Evolutionary conservation across 1,140 invertebrate species (phyloP).

Genomic region (Odontomachus brunneus): DNA sequence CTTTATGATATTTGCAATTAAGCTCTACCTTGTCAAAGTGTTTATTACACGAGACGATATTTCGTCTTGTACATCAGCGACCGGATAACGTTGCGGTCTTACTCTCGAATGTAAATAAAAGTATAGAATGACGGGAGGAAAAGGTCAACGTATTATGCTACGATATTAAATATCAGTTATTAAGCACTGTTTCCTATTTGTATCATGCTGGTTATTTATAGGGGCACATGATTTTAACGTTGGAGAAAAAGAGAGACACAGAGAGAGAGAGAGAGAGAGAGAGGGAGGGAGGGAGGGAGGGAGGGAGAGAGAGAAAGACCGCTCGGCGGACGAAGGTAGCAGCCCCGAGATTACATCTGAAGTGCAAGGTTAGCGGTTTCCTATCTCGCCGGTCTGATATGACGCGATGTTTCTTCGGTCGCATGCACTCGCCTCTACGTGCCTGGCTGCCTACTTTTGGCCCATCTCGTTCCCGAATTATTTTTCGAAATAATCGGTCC

Average conservation of each 20-base stretch:
- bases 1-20: neutral
- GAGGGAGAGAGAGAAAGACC: constrained; percentile 36
- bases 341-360: constrained; percentile 11
- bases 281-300: too few relatives aligned
- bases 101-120: neutral
- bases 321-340: constrained; percentile 5
- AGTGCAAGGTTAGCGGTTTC: constrained; percentile 55
- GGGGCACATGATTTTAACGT: constrained; percentile 12
- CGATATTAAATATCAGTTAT: constrained; percentile 49
- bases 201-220: constrained; percentile 55
- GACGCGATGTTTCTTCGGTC: constrained; percentile 23
- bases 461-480: neutral
- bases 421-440: neutral
- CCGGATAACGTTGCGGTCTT: constrained; percentile 9
- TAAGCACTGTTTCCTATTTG: constrained; percentile 54
- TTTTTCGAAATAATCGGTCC: neutral
- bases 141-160: neutral
- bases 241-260: constrained; percentile 35
- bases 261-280: too few relatives aligned
- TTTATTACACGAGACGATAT: neutral
- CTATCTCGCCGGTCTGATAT: constrained; percentile 64
- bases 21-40: neutral
- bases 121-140: constrained; percentile 29
- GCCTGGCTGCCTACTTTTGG: neutral
- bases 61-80: neutral